Evolutionary conservation across 2,113 vertebrate genomes (phyloP).

Genomic region (Brachirus orientalis): DNA sequence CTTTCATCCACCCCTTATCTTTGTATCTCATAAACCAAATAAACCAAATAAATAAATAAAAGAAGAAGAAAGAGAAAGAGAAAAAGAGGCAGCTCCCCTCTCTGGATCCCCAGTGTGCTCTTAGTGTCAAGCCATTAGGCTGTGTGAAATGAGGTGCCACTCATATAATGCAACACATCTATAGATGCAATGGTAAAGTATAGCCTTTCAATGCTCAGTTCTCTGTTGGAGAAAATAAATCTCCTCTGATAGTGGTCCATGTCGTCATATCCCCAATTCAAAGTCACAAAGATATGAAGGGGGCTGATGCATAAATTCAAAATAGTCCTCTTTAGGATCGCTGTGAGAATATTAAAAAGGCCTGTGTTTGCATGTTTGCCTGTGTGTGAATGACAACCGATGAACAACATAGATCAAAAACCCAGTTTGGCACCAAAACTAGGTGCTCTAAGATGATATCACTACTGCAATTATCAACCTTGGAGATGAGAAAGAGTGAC

Average conservation of each 20-base stretch:
- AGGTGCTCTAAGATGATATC: constrained; percentile 33
- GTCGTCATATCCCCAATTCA: constrained; percentile 71
- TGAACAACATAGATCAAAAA: constrained; percentile 59
- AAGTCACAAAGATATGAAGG: constrained; percentile 68
- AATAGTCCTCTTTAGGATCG: constrained; percentile 75
- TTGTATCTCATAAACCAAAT: constrained; percentile 66
- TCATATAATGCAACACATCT: constrained; percentile 83
- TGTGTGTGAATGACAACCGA: constrained; percentile 18
- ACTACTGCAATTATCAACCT: constrained; percentile 54
- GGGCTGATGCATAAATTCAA: constrained; percentile 68
- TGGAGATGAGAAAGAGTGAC: constrained; percentile 35
- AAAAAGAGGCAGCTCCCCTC: constrained; percentile 66
- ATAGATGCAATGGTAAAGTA: constrained; percentile 76
- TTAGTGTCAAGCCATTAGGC: constrained; percentile 86
- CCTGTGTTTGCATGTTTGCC: constrained; percentile 4
- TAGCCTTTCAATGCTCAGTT: constrained; percentile 61
- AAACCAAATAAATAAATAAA: constrained; percentile 51
- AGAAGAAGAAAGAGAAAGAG: constrained; percentile 49
- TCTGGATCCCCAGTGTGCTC: constrained; percentile 78
- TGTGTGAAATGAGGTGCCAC: constrained; percentile 87
- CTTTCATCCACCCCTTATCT: constrained; percentile 77
- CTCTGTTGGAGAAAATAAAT: too few species aligned
- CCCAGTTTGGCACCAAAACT: too few species aligned
- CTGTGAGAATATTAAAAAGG: constrained; percentile 59
- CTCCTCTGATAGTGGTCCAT: constrained; percentile 64